A percentile compares a stretch with the other conserved stretches of the same genome.
phyloP scores from a whole-genome alignment of 2,113 vertebrate genomes.

The Xiphophorus maculatus region DNA sequence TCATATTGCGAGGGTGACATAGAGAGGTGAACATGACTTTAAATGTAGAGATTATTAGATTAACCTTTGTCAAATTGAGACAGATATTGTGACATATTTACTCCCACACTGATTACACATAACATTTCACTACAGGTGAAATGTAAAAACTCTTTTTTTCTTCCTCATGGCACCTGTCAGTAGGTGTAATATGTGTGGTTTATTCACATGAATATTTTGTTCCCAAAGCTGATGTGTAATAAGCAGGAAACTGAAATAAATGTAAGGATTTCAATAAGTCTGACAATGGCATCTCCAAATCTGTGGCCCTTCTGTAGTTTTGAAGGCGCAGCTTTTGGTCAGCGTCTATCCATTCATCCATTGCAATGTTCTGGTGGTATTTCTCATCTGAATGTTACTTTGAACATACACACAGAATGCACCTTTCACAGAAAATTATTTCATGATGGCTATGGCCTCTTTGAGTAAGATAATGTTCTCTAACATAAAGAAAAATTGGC shows the following conservation, averaged over 20 bases:
- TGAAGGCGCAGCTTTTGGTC: no score
- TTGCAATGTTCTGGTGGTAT: no score
- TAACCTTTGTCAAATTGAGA: neutral
- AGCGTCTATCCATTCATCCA: no score
- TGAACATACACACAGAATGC: no score
- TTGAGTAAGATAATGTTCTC: no score
- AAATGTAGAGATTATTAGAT: neutral
- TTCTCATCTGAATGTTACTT: no score
- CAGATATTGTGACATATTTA: neutral
- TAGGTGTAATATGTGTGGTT: neutral
- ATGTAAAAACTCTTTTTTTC: no score
- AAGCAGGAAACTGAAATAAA: neutral
- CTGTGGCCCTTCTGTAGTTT: no score
- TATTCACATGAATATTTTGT: neutral
- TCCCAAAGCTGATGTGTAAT: neutral
- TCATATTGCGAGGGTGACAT: neutral
- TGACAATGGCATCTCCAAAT: neutral
- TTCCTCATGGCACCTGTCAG: no score
- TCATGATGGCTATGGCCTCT: no score
- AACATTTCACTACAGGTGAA: neutral
- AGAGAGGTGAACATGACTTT: constrained; percentile 9
- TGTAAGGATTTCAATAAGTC: neutral
- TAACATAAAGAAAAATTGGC: no score
- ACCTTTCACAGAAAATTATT: no score
- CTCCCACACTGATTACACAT: neutral